These are phyloP conservation scores for Lophotriccus pileatus DNA, from an alignment of 2,797 vertebrate species.

Conservation along the genomic window DNA sequence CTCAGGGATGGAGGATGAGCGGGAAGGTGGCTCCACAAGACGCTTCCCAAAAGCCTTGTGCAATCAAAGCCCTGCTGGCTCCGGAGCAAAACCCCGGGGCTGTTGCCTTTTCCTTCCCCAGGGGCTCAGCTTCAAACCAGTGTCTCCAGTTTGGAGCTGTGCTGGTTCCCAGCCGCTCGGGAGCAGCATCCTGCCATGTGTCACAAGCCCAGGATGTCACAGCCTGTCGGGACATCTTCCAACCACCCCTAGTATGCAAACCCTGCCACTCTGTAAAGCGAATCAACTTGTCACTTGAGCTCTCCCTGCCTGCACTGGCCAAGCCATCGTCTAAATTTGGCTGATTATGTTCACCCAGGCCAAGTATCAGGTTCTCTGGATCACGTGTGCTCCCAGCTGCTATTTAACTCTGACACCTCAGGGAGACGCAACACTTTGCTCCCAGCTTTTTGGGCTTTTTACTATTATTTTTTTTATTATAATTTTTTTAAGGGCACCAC, in stretches of 20 bases:
- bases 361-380: slow-evolving; percentile 72
- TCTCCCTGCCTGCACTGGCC: slow-evolving; percentile 17
- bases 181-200: not conserved
- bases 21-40: not conserved
- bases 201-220: not conserved
- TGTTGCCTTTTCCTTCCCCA: not conserved
- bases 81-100: not conserved
- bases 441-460: not conserved
- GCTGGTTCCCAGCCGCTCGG: not conserved
- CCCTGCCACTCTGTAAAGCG: not conserved
- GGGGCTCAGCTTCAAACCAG: not conserved
- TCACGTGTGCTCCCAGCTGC: slow-evolving; percentile 73
- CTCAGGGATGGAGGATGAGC: rapidly evolving
- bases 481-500: not conserved
- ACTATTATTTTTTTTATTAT: not conserved
- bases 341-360: slow-evolving; percentile 70
- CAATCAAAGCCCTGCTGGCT: not conserved
- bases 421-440: not conserved
- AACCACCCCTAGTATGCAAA: not conserved
- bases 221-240: not conserved
- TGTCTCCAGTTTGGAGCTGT: not conserved
- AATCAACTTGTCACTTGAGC: slow-evolving; percentile 66
- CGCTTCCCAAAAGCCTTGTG: not conserved
- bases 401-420: slow-evolving; percentile 63
- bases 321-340: slow-evolving; percentile 81